These are phyloP conservation scores for Wiebesia pumilae DNA, from an alignment of 1,140 invertebrate genomes.

Conservation along the genomic window DNA sequence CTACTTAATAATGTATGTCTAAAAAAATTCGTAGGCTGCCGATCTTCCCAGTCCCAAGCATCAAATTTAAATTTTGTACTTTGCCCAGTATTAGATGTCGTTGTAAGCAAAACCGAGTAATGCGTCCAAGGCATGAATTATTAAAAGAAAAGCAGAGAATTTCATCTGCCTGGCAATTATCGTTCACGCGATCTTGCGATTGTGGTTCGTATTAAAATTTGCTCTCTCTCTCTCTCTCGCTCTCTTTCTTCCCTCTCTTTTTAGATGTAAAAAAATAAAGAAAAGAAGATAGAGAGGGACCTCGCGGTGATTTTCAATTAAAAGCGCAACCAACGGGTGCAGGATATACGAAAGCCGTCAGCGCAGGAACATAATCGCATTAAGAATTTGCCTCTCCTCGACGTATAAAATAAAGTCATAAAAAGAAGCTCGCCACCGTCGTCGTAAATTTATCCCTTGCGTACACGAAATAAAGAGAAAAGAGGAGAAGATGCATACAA, in stretches of 20 bases:
- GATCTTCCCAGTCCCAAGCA: neutral
- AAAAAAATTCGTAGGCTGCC: neutral
- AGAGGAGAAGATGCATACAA: neutral
- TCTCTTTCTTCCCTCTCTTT: neutral
- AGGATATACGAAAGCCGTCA: conserved; percentile 41
- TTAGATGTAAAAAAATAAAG: neutral
- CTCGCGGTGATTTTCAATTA: conserved; percentile 46
- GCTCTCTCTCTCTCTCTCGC: neutral
- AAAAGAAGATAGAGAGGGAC: neutral
- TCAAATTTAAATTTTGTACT: neutral
- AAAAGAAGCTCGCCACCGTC: conserved; percentile 30
- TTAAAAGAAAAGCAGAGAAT: conserved; percentile 25
- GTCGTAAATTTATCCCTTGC: conserved; percentile 35
- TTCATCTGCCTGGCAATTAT: conserved; percentile 14
- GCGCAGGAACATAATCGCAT: conserved; percentile 41
- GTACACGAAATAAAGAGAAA: neutral
- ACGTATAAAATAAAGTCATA: conserved; percentile 46
- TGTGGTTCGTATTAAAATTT: neutral
- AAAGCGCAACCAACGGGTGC: conserved; percentile 22
- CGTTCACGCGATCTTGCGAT: conserved; percentile 30
- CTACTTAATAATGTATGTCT: neutral
- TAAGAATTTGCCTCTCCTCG: conserved; percentile 35
- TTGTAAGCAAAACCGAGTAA: neutral
- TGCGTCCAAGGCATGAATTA: conserved; percentile 24
- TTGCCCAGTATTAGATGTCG: too few species aligned